A percentile compares a stretch with the other conserved stretches of the same genome.
Conservation (phyloP, 2,113 vertebrate genomes). For the Syngnathus floridae region DNA sequence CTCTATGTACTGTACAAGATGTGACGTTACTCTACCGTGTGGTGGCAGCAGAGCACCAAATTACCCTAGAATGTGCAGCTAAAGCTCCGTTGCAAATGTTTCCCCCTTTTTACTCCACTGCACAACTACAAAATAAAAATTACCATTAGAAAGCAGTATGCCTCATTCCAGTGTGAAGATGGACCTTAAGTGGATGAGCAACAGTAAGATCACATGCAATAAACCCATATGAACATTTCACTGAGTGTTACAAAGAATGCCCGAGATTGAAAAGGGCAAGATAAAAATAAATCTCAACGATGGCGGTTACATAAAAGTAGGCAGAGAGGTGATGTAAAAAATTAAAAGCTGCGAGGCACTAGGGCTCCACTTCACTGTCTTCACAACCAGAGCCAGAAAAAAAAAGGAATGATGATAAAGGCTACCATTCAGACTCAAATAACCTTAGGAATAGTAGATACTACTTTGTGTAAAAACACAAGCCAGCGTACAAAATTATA, state of each 20-base stretch:
- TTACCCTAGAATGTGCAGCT: background rate
- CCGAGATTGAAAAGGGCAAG: constrained; percentile 15
- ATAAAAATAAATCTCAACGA: constrained; percentile 64
- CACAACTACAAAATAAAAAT: background rate
- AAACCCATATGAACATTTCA: background rate
- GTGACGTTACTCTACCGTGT: background rate
- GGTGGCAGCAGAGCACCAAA: constrained; percentile 42
- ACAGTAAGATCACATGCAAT: background rate
- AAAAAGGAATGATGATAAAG: background rate
- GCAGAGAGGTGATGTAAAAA: constrained; percentile 65
- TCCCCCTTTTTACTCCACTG: background rate
- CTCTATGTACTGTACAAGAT: no score
- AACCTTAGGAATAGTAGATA: background rate
- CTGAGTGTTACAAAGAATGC: constrained; percentile 6
- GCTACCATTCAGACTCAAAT: background rate
- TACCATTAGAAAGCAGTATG: background rate
- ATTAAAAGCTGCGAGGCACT: constrained; percentile 57
- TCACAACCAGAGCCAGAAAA: constrained; percentile 21
- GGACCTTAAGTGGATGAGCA: background rate
- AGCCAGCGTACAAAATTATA: background rate
- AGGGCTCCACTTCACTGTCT: constrained; percentile 43
- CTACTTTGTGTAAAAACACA: background rate
- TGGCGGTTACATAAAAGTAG: constrained; percentile 63
- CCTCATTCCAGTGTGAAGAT: background rate
- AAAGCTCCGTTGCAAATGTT: no score